phyloP scores from a whole-genome alignment of 2,797 vertebrate species.

The Cryptoblepharus egeriae region DNA sequence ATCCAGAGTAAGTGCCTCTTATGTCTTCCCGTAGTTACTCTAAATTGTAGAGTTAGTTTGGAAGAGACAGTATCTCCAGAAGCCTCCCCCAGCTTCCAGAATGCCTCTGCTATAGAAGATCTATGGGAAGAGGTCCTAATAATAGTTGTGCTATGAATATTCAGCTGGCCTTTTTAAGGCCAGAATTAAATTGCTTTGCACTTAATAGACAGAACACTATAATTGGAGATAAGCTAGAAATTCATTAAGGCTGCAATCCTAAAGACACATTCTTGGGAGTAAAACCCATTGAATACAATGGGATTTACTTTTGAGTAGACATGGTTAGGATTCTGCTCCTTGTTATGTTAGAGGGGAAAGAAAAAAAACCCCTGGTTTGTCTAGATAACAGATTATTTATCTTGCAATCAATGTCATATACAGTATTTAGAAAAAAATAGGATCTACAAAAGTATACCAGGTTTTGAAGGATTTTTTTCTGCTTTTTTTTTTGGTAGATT shows the following conservation, averaged over 20 bases:
- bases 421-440: constrained; percentile 20
- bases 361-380: constrained; percentile 20
- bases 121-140: neutral
- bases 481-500: constrained; percentile 29
- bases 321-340: no score
- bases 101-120: neutral
- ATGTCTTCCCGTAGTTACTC: no score
- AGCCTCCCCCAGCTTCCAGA: neutral
- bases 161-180: neutral
- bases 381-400: constrained; percentile 27
- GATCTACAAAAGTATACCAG: constrained; percentile 34
- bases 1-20: no score
- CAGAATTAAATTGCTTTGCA: neutral
- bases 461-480: neutral
- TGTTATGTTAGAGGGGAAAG: constrained; percentile 4
- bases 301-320: no score
- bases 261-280: no score
- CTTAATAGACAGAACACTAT: constrained; percentile 4
- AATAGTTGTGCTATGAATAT: neutral
- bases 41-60: no score
- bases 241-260: no score
- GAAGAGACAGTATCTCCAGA: neutral
- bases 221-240: neutral
- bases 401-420: accelerated
- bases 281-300: no score